phyloP scores from a whole-genome alignment of 2,888 invertebrate species.

The Nomada goodeniana region DNA sequence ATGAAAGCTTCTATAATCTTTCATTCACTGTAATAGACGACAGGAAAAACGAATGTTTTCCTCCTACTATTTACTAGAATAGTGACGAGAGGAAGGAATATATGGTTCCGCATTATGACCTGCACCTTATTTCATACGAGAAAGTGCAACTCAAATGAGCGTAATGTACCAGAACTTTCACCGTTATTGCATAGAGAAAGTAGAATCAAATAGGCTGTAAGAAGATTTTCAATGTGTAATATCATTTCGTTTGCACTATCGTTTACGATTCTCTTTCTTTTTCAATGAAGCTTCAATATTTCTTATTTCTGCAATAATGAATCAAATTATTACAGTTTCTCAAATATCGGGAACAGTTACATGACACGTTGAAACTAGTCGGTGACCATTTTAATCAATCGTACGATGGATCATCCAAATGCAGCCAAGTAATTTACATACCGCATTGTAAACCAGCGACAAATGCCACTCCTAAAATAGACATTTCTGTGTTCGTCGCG shows the following conservation, averaged over 20 bases:
- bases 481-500: constrained; percentile 90
- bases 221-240: not conserved
- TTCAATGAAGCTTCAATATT: too few relatives aligned
- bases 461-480: constrained; percentile 94
- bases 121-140: not conserved
- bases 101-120: not conserved
- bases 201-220: not conserved
- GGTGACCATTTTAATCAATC: not conserved
- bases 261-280: not conserved
- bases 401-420: not conserved
- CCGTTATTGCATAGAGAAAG: not conserved
- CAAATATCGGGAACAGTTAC: not conserved
- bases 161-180: constrained; percentile 10
- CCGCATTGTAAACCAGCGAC: constrained; percentile 93
- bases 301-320: too few relatives aligned
- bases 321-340: too few relatives aligned
- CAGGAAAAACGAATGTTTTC: not conserved
- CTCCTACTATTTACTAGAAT: too few relatives aligned
- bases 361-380: not conserved
- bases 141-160: constrained; percentile 7
- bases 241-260: not conserved
- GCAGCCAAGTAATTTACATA: constrained; percentile 73
- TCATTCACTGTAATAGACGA: not conserved
- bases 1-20: too few relatives aligned
- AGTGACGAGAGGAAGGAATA: too few relatives aligned